Base-by-base conservation (phyloP, 1,140 invertebrate genomes). In the Eriosoma lanigerum region DNA sequence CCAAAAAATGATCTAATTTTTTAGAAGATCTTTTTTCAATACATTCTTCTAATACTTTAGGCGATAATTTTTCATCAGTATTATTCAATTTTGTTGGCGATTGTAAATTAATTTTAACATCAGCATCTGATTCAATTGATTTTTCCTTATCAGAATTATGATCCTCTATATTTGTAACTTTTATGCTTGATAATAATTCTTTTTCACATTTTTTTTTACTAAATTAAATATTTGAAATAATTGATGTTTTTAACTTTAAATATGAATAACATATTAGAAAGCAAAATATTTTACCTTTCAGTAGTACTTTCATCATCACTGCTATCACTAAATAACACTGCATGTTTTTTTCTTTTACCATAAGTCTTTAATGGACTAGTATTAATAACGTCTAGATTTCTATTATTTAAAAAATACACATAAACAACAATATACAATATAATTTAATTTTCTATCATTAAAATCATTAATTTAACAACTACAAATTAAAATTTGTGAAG, bases 331-430 rank as follows among this genome's bases (percentile, higher is more conserved):
- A 70, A 46, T 46, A 81, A 46, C 17, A 56, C 21, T 8, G 80
- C 4, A 54, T 70, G 26, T 58, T 72, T 81, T 29, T 81, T 81
- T 24, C 80, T 70, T 81, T 81, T 81, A 15, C 64, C 68, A 29
- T 54, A 70, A 58, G 80, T 58, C 52, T 81, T 81, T 19, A 81
- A 26, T 32, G 80, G 80, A 62, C 56, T 78, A 46, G 12, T n/a
- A 9, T n/a, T n/a, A 3, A 58, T n/a, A 24, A 48, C 38, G 19
- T 78, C 56, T 46, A 62, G 24, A 46, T 62, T 38, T 60, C 75
- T 78, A 46, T 15, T 0, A 72, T 26, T 52, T 46, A 10, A 60
- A 60, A 62, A 48, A 15, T 13, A 58, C 3, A 44, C 32, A 19
- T 38, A 19, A n/a, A n/a, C n/a, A n/a, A n/a, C n/a, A n/a, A n/a